These are phyloP conservation scores for Lissonota sp. DNA, from an alignment of 2,888 invertebrate species.

Conservation along the genomic window DNA sequence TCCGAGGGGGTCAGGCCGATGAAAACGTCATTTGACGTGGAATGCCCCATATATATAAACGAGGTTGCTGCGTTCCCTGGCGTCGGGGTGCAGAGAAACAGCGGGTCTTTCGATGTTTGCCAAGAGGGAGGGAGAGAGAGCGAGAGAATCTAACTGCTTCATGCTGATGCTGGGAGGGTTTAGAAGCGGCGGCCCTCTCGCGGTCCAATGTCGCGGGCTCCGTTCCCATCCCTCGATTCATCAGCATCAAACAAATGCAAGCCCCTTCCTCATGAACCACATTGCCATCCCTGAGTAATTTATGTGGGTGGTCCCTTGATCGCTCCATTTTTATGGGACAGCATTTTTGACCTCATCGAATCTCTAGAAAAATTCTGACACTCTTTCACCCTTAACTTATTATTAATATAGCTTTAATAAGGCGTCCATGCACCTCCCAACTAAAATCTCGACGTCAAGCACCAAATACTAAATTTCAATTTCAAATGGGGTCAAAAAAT, in stretches of 20 bases:
- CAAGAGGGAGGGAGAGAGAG: slow-evolving; percentile 76
- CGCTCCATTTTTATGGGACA: slow-evolving; percentile 64
- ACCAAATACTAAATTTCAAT: too few relatives aligned
- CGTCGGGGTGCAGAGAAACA: slow-evolving; percentile 47
- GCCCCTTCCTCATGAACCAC: slow-evolving; percentile 33
- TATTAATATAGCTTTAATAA: too few relatives aligned
- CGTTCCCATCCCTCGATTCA: slow-evolving; percentile 18
- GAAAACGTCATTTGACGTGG: too few relatives aligned
- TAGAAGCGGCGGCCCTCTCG: slow-evolving; percentile 70
- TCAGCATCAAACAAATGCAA: slow-evolving; percentile 41
- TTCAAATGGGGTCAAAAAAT: too few relatives aligned
- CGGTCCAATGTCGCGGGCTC: slow-evolving; percentile 35
- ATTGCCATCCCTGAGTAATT: slow-evolving; percentile 49
- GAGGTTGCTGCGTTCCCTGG: slow-evolving; percentile 71
- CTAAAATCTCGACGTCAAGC: too few relatives aligned
- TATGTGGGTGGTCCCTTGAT: slow-evolving; percentile 59
- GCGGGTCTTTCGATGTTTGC: slow-evolving; percentile 74
- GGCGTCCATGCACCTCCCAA: too few relatives aligned
- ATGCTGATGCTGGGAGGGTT: slow-evolving; percentile 75
- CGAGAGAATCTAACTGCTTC: slow-evolving; percentile 6
- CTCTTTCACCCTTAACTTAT: too few relatives aligned
- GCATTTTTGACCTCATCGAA: too few relatives aligned
- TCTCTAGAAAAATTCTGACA: too few relatives aligned
- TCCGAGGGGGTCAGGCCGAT: too few relatives aligned
- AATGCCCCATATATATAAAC: slow-evolving; percentile 63